Percentiles rank a stretch among this genome's conserved stretches.
These are phyloP conservation scores for Drosophila seguyi DNA, from an alignment of 1,140 invertebrate species.

Conservation along the genomic window DNA sequence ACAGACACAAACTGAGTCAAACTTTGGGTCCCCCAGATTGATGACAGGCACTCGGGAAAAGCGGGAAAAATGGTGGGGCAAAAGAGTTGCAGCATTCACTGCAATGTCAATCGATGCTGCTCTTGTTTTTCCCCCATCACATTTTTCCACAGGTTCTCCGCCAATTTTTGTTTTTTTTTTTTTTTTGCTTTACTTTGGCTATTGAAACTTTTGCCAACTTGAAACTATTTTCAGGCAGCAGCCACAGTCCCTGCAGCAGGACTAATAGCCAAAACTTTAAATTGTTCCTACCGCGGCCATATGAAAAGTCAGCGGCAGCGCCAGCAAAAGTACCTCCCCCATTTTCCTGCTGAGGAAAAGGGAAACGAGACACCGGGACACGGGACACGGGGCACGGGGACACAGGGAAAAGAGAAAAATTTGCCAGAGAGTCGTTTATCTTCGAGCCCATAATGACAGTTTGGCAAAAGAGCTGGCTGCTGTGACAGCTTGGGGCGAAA, in stretches of 20 bases:
- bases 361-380: not conserved
- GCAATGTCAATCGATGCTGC: constrained; percentile 75
- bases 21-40: constrained; percentile 54
- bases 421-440: constrained; percentile 77
- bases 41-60: constrained; percentile 47
- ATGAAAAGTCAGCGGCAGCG: constrained; percentile 74
- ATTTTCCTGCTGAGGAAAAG: constrained; percentile 17
- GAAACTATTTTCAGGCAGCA: constrained; percentile 69
- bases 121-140: constrained; percentile 26
- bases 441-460: constrained; percentile 80
- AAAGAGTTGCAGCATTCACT: constrained; percentile 41
- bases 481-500: constrained; percentile 59
- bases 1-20: constrained; percentile 33
- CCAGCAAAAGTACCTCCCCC: not conserved
- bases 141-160: constrained; percentile 34
- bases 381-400: no score
- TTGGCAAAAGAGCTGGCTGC: constrained; percentile 70
- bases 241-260: constrained; percentile 25
- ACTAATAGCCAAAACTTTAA: constrained; percentile 83
- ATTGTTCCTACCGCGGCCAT: constrained; percentile 76
- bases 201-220: constrained; percentile 75
- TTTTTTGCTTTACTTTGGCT: constrained; percentile 29
- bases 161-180: not conserved
- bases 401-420: constrained; percentile 45
- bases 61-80: constrained; percentile 4